Conservation (phyloP, 2,113 vertebrate species). For the Myotis yumanensis region DNA sequence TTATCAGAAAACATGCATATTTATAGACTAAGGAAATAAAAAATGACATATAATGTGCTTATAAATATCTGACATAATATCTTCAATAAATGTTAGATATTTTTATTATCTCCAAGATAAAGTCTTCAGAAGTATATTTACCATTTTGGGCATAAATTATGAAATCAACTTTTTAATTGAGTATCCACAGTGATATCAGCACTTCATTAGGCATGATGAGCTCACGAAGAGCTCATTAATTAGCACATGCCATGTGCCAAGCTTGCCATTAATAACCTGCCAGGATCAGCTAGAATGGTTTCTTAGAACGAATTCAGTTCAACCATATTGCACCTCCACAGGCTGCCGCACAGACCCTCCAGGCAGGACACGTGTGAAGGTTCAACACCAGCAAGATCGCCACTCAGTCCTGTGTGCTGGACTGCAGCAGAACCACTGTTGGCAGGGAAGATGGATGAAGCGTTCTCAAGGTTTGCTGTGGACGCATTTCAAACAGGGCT, state of each 20-base stretch:
- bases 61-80: not conserved
- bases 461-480: not conserved
- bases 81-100: not conserved
- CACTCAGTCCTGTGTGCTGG: not conserved
- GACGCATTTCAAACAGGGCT: constrained; percentile 27
- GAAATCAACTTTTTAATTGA: not conserved
- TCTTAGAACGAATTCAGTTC: constrained; percentile 35
- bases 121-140: not conserved
- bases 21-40: not conserved
- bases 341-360: not conserved
- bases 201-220: not conserved
- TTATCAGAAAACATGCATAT: not conserved
- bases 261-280: not conserved
- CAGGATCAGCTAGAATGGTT: not conserved
- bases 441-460: not conserved
- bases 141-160: not conserved
- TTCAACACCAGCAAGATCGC: not conserved
- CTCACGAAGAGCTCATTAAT: not conserved
- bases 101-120: not conserved
- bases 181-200: not conserved
- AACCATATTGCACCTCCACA: not conserved
- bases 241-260: not conserved
- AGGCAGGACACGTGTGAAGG: not conserved
- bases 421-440: not conserved
- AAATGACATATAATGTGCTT: not conserved